Base-by-base conservation (phyloP, 64 coral and sea anemone species). In the Stichodactyla mertensii region DNA sequence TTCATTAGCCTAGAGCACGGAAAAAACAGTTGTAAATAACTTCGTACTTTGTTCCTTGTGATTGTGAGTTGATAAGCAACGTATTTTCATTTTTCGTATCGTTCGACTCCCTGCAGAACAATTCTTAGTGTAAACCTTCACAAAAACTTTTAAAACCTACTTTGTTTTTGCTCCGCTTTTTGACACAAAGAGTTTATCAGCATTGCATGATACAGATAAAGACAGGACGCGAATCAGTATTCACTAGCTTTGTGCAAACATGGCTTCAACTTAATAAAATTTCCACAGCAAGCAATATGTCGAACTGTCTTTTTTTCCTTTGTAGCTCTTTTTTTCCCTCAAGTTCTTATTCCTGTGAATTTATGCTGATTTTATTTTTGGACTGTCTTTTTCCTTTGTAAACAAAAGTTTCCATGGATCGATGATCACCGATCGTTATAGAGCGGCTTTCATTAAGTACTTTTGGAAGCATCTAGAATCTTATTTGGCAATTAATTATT, bases 1-100 rank as follows among this genome's bases (percentile, higher is more conserved):
- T 27, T 74, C 69, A 74, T 74, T 74, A 74, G 69, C 69, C 69
- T 31, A n/a, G 24, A 74, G 69, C 22, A 28, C 69, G 69, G 8
- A 74, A 74, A 10, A 31, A 74, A 4, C 69, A 74, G 69, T 74
- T 74, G 69, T 74, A 74, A 74, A 74, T 23, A 74, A 74, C 69
- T 74, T 27, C 27, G 7, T 23, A 74, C n/a, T 11, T 8, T 45
- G 36, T 45, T 45, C 36, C 36, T 45, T 45, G 36, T 23, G 9
- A 74, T 74, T 14, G 69, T 31, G 26, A 74, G 27, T 74, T 74
- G 24, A 74, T 31, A 31, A 31, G n/a, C 23, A 10, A 74, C 36
- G 27, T 9, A n/a, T 10, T 10, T 74, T 74, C 27, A 27, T 23
- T 4, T 23, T 31, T 74, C 26, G 26, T 74, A 66, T 20, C 24